Evolutionary conservation across 2,113 vertebrate species (phyloP).

Genomic region (Ovis canadensis): DNA sequence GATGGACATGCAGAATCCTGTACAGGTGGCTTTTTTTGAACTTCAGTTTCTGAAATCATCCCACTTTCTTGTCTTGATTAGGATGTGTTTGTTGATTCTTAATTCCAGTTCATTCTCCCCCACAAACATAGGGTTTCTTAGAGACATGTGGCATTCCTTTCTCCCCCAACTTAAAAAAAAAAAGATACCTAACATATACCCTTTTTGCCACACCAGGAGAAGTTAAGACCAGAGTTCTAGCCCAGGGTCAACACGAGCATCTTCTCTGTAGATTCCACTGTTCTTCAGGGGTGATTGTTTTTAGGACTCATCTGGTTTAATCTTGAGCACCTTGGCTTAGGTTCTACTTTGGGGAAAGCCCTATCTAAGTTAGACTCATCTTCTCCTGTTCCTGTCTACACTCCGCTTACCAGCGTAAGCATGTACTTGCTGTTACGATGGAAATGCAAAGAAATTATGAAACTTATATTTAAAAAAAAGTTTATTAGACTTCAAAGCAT

Average conservation of each 20-base stretch:
- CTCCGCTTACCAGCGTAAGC: fast-evolving
- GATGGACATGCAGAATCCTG: not conserved
- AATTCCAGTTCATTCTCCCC: not conserved
- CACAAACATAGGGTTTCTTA: not conserved
- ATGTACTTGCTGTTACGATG: no score
- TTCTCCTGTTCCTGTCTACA: no score
- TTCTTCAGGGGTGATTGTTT: not conserved
- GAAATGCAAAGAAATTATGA: not conserved
- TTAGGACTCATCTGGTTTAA: not conserved
- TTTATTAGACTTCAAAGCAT: not conserved
- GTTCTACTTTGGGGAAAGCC: not conserved
- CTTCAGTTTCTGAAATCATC: not conserved
- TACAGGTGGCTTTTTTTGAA: not conserved
- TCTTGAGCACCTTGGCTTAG: not conserved
- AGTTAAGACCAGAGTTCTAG: not conserved
- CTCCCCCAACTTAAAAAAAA: not conserved
- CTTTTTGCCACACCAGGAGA: not conserved
- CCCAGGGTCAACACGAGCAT: not conserved
- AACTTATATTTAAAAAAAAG: not conserved
- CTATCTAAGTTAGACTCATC: not conserved
- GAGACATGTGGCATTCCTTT: not conserved
- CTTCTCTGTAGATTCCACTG: not conserved
- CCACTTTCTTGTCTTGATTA: not conserved
- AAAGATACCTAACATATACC: not conserved
- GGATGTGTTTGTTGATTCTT: not conserved